These are phyloP conservation scores for Lutra lutra DNA, from an alignment of 2,797 vertebrate genomes.

Conservation along the genomic window DNA sequence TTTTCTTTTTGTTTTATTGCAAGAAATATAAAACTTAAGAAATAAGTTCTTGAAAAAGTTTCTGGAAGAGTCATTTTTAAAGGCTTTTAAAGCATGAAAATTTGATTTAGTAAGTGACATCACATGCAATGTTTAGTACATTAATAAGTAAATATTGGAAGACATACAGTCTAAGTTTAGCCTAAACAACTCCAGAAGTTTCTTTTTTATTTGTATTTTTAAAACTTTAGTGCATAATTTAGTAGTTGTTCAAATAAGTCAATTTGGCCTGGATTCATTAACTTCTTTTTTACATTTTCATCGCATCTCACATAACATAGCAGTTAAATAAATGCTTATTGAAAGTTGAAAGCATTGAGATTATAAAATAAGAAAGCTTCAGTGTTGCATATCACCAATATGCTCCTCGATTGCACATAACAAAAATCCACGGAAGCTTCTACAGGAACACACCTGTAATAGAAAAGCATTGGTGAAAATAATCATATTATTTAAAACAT, in stretches of 20 bases:
- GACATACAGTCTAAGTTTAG: constrained; percentile 8
- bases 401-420: neutral
- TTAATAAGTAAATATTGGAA: constrained; percentile 57
- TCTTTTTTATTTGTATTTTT: constrained; percentile 53
- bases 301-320: neutral
- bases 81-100: neutral
- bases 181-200: constrained; percentile 53
- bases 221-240: constrained; percentile 37
- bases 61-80: constrained; percentile 66
- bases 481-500: constrained; percentile 17
- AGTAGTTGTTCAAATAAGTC: constrained; percentile 14
- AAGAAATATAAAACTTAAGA: constrained; percentile 65
- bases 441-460: neutral
- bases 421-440: neutral
- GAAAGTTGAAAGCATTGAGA: constrained; percentile 11
- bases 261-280: neutral
- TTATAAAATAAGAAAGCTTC: constrained; percentile 39
- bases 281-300: neutral
- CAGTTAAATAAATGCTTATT: neutral
- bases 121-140: constrained; percentile 22
- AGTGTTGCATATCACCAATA: neutral
- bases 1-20: constrained; percentile 69
- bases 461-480: constrained; percentile 24
- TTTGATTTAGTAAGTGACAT: neutral
- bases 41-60: constrained; percentile 70